Evolutionary conservation across 2,797 vertebrate species (phyloP).

Genomic region (Mus caroli): DNA sequence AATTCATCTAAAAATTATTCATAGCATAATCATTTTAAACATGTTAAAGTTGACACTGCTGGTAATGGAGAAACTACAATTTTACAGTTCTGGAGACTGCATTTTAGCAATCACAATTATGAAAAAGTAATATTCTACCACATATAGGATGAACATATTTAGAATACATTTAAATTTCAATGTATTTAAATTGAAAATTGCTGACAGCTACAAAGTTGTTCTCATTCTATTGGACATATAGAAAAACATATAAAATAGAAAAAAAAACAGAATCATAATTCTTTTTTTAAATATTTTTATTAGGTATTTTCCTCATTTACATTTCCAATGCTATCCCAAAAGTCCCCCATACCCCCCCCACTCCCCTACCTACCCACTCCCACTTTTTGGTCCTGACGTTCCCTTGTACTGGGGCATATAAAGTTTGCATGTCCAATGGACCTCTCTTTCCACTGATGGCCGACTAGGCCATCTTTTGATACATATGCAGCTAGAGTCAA

Average conservation of each 20-base stretch:
- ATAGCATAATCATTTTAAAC: not conserved
- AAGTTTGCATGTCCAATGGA: too few relatives aligned
- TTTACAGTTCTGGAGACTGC: not conserved
- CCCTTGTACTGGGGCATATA: too few relatives aligned
- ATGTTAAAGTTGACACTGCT: not conserved
- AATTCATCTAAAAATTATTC: not conserved
- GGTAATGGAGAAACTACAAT: not conserved
- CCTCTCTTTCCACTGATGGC: too few relatives aligned
- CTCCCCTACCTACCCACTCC: too few relatives aligned
- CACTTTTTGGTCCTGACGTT: too few relatives aligned
- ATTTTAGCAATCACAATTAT: not conserved
- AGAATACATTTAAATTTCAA: too few relatives aligned
- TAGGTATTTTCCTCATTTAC: too few relatives aligned
- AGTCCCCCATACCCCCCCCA: too few relatives aligned
- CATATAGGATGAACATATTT: not conserved
- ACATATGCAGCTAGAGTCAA: too few relatives aligned
- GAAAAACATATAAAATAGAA: not conserved
- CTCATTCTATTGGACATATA: not conserved
- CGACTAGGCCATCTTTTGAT: too few relatives aligned
- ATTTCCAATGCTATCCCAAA: too few relatives aligned
- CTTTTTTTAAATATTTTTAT: too few relatives aligned
- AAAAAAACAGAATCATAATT: not conserved
- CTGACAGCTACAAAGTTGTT: not conserved
- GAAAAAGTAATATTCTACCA: not conserved
- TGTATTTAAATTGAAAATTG: not conserved